Conservation (phyloP, 2,888 invertebrate genomes). For the Idaea biselata region DNA sequence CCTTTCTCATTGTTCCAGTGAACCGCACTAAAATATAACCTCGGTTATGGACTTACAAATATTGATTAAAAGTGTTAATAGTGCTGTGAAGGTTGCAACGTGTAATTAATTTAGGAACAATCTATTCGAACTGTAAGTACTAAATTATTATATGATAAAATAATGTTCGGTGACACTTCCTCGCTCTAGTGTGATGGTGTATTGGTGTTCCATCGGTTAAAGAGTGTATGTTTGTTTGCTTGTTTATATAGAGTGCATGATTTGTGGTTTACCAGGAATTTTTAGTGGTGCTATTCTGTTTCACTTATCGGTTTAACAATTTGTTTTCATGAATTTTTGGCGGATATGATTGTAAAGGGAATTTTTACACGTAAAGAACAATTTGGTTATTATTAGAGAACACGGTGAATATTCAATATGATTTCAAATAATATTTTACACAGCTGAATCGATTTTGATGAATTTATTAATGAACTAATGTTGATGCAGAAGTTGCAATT, state of each 20-base stretch:
- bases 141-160: slow-evolving; percentile 69
- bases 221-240: neutral
- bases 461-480: too few relatives aligned
- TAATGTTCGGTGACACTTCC: slow-evolving; percentile 71
- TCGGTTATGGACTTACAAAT: slow-evolving; percentile 27
- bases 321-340: too few relatives aligned
- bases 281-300: slow-evolving; percentile 44
- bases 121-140: slow-evolving; percentile 68
- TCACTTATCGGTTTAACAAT: neutral
- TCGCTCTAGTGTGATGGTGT: slow-evolving; percentile 64
- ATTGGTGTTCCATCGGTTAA: slow-evolving; percentile 61
- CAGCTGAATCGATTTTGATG: too few relatives aligned
- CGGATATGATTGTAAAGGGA: neutral
- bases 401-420: too few relatives aligned
- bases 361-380: neutral
- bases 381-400: too few relatives aligned
- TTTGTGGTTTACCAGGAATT: slow-evolving; percentile 39
- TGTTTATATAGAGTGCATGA: slow-evolving; percentile 49
- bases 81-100: slow-evolving; percentile 69
- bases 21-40: slow-evolving; percentile 26
- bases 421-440: too few relatives aligned
- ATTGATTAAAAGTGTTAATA: slow-evolving; percentile 51
- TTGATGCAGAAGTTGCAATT: too few relatives aligned
- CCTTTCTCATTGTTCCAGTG: slow-evolving; percentile 45
- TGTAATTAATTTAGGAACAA: slow-evolving; percentile 65